Percentiles rank a stretch among this genome's conserved stretches.
Evolutionary conservation across 2,113 vertebrate species (phyloP).

Genomic region (Cercopithecus mona): DNA sequence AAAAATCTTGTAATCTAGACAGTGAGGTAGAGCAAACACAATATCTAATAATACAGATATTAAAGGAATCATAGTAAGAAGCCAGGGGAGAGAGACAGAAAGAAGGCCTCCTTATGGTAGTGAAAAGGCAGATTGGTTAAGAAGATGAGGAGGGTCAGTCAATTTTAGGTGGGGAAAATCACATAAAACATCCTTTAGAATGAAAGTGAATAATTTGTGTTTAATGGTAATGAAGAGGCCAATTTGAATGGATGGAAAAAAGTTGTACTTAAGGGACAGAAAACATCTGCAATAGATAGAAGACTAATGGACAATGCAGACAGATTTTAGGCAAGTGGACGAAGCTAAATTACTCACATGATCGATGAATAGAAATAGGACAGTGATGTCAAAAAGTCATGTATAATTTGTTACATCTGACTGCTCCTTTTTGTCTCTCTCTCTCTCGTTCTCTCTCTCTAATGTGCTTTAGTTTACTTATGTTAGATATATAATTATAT

Average conservation of each 20-base stretch:
- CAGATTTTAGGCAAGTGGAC: not conserved
- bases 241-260: not conserved
- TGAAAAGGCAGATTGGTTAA: not conserved
- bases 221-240: not conserved
- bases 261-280: not conserved
- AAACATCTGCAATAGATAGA: not conserved
- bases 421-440: not conserved
- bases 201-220: not conserved
- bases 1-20: not conserved
- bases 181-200: not conserved
- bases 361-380: not conserved
- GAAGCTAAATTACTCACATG: not conserved
- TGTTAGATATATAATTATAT: not conserved
- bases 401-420: not conserved
- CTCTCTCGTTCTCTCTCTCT: not conserved
- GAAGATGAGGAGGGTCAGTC: not conserved
- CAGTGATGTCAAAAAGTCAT: not conserved
- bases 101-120: not conserved
- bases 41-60: not conserved
- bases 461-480: not conserved
- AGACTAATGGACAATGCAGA: not conserved
- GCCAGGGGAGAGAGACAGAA: not conserved
- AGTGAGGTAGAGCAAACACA: not conserved
- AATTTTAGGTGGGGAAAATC: not conserved
- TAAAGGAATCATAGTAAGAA: not conserved